These are phyloP conservation scores for Orientallactaga bullata DNA, from an alignment of 2,113 vertebrate genomes.

Conservation along the genomic window DNA sequence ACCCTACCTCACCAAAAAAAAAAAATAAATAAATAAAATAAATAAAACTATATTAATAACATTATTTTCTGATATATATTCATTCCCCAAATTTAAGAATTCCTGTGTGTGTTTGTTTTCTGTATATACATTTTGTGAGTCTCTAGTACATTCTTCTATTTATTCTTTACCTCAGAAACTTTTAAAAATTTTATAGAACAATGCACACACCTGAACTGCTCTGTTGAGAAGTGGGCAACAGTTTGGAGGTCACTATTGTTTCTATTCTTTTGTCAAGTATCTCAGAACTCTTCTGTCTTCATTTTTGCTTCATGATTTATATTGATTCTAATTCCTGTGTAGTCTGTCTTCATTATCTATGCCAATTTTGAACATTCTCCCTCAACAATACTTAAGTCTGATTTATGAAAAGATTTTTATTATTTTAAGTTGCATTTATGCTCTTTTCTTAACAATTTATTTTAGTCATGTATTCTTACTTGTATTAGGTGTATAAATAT, in stretches of 20 bases:
- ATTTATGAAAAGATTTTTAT: background rate
- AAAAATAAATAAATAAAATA: too few relatives aligned
- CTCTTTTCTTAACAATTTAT: background rate
- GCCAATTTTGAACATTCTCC: background rate
- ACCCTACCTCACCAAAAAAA: too few relatives aligned
- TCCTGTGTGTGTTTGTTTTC: background rate
- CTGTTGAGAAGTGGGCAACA: background rate
- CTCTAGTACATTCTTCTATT: background rate
- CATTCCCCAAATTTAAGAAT: background rate
- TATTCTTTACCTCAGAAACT: background rate
- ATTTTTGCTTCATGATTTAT: conserved; percentile 19
- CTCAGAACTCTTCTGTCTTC: background rate
- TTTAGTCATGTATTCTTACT: background rate
- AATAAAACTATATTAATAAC: background rate
- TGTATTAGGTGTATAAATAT: background rate
- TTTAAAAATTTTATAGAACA: background rate
- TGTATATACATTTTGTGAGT: background rate
- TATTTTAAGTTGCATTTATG: background rate
- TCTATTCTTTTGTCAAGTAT: background rate
- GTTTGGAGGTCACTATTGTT: background rate
- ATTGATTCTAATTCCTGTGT: background rate
- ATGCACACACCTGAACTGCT: background rate
- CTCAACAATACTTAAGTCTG: background rate
- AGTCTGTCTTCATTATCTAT: conserved; percentile 48
- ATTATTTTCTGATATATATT: background rate